Evolutionary conservation across 2,113 vertebrate species (phyloP).

Genomic region (Anthoscopus minutus): DNA sequence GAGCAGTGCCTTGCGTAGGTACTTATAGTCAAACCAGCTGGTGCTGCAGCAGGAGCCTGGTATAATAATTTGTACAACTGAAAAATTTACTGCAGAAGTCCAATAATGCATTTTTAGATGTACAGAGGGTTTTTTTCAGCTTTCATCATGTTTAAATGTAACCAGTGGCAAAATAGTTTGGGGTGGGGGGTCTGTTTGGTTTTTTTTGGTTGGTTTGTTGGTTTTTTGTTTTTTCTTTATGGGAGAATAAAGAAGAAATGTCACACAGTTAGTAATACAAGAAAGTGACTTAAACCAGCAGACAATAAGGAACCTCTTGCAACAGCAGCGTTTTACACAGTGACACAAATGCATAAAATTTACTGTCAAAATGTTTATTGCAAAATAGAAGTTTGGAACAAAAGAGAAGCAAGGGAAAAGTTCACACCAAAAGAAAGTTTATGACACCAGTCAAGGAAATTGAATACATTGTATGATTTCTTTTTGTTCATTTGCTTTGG

Average conservation of each 20-base stretch:
- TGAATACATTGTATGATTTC: constrained; percentile 61
- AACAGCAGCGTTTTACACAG: constrained; percentile 59
- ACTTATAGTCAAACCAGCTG: neutral
- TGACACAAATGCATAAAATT: constrained; percentile 71
- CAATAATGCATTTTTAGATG: neutral
- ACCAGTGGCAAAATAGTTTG: neutral
- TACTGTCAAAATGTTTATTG: constrained; percentile 86
- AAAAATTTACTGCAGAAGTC: neutral
- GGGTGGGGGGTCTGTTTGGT: too few species aligned
- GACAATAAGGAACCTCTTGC: neutral
- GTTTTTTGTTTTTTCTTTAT: neutral
- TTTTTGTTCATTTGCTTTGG: constrained; percentile 37
- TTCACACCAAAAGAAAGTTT: constrained; percentile 75
- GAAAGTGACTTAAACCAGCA: neutral
- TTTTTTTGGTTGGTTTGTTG: too few species aligned
- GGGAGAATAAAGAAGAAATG: neutral
- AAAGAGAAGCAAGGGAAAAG: constrained; percentile 72
- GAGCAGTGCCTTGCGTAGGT: neutral
- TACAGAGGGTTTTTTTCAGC: neutral
- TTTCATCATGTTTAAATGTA: neutral
- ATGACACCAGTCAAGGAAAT: constrained; percentile 67
- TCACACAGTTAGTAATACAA: neutral
- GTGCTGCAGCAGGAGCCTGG: neutral
- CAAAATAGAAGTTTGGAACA: constrained; percentile 78
- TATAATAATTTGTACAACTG: neutral